phyloP scores from a whole-genome alignment of 2,888 invertebrate species.

The Cheilosia vulpina region DNA sequence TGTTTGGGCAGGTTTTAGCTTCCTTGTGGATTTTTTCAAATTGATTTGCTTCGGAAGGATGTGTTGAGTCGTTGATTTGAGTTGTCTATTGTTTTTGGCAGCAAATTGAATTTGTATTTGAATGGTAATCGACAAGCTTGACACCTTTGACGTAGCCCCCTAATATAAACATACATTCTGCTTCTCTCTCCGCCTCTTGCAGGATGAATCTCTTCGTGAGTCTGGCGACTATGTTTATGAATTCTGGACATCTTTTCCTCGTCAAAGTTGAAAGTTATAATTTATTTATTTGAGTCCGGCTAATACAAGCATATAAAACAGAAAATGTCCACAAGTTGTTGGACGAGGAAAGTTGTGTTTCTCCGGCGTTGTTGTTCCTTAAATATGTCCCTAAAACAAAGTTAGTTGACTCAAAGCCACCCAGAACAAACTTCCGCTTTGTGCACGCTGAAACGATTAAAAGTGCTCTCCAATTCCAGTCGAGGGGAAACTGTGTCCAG shows the following conservation, averaged over 20 bases:
- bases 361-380: background rate
- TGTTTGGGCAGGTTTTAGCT: conserved; percentile 80
- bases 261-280: conserved; percentile 45
- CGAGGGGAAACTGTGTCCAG: conserved; percentile 54
- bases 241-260: conserved; percentile 24
- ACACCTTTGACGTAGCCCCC: background rate
- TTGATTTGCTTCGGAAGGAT: conserved; percentile 68
- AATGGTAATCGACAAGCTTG: background rate
- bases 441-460: conserved; percentile 57
- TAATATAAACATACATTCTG: background rate
- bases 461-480: conserved; percentile 35
- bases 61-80: conserved; percentile 50
- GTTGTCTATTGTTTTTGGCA: conserved; percentile 23
- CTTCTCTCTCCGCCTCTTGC: background rate
- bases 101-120: conserved; percentile 3
- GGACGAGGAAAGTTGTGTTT: conserved; percentile 35
- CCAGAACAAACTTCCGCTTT: conserved; percentile 43
- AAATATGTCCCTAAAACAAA: conserved; percentile 50
- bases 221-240: conserved; percentile 17
- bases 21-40: conserved; percentile 79
- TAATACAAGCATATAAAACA: background rate
- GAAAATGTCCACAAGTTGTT: conserved; percentile 11
- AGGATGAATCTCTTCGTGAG: background rate
- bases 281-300: conserved; percentile 31
- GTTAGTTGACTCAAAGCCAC: conserved; percentile 59